These are phyloP conservation scores for Rhaphigaster nebulosa DNA, from an alignment of 2,888 invertebrate species.

Conservation along the genomic window DNA sequence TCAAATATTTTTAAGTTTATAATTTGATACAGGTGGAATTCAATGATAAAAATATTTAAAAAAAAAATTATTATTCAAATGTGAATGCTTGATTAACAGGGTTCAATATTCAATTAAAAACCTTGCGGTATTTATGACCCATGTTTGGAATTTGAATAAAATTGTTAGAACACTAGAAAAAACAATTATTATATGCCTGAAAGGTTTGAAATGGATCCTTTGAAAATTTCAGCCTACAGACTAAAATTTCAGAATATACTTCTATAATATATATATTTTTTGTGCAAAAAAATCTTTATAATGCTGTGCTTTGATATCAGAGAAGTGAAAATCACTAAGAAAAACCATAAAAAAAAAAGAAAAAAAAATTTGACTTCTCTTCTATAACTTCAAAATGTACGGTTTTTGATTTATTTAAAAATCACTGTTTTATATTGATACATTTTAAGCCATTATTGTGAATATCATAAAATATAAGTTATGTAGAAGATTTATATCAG, in stretches of 20 bases:
- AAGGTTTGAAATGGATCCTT: not conserved
- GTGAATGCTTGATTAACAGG: not conserved
- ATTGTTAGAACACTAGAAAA: not conserved
- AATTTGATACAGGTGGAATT: not conserved
- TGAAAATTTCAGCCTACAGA: not conserved
- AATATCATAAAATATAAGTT: no score
- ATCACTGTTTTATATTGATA: no score
- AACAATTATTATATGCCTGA: not conserved
- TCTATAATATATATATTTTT: no score
- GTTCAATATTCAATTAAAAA: not conserved
- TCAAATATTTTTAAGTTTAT: not conserved
- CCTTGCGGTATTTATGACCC: not conserved
- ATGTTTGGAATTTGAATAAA: not conserved
- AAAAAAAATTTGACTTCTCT: no score
- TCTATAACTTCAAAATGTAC: no score
- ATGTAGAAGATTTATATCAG: no score
- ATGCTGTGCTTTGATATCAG: no score
- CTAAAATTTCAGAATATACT: not conserved
- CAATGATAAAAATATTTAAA: not conserved
- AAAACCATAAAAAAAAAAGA: no score
- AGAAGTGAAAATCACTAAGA: no score
- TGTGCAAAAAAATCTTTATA: no score
- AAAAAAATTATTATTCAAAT: not conserved
- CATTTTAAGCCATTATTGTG: no score
- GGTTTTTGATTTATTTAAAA: no score